A percentile compares a stretch with the other conserved stretches of the same genome.
Evolutionary conservation across 1,140 invertebrate genomes (phyloP).

Genomic region (Bombus huntii): DNA sequence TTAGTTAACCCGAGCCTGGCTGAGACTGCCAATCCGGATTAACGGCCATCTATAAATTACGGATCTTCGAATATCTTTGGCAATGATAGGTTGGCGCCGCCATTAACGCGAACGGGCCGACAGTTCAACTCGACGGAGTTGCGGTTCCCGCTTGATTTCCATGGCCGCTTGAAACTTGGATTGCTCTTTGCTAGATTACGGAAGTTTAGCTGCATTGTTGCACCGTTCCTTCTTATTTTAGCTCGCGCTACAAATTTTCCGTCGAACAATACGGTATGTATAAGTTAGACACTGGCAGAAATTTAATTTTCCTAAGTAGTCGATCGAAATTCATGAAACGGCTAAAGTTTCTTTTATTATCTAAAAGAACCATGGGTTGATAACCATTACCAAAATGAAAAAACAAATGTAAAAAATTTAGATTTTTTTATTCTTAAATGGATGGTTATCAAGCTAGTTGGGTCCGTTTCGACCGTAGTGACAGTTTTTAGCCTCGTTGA

Average conservation of each 20-base stretch:
- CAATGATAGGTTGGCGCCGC: neutral
- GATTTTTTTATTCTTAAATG: no score
- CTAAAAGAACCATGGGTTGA: rapidly evolving
- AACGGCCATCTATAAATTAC: constrained; percentile 37
- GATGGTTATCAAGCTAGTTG: rapidly evolving
- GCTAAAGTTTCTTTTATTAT: neutral
- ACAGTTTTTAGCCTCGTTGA: neutral
- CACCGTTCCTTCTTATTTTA: neutral
- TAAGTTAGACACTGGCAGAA: neutral
- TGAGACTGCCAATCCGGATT: constrained; percentile 22
- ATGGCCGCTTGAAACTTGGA: constrained; percentile 17
- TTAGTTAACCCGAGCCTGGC: constrained; percentile 12
- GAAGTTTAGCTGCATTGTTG: neutral
- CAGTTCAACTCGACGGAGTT: neutral
- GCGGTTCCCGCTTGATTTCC: constrained; percentile 5
- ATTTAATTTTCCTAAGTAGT: neutral
- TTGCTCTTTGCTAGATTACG: neutral
- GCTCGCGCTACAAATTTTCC: neutral
- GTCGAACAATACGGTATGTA: neutral
- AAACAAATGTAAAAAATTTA: no score
- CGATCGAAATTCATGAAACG: neutral
- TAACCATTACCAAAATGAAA: no score
- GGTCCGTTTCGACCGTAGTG: neutral
- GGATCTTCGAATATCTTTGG: constrained; percentile 42
- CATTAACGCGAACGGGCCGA: constrained; percentile 8